These are phyloP conservation scores for Triplophysa dalaica DNA, from an alignment of 2,113 vertebrate genomes.

Conservation along the genomic window DNA sequence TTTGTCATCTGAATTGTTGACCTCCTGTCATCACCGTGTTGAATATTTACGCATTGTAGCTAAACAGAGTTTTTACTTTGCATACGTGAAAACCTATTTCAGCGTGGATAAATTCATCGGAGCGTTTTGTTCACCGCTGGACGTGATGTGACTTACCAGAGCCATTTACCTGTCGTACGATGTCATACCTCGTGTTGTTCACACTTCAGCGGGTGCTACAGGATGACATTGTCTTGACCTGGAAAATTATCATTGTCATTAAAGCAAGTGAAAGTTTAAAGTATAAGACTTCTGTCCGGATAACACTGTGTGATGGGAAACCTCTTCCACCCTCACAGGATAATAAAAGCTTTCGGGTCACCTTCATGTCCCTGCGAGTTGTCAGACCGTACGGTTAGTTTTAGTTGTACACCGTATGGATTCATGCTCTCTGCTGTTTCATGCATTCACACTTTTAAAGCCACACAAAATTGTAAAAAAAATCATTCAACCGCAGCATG, in stretches of 20 bases:
- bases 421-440: neutral
- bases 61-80: too few species aligned
- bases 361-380: neutral
- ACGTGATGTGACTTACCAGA: neutral
- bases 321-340: neutral
- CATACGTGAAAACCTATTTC: too few species aligned
- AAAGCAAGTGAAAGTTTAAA: slow-evolving; percentile 54
- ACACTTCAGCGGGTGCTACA: slow-evolving; percentile 54
- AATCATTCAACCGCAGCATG: neutral
- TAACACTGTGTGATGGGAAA: neutral
- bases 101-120: too few species aligned
- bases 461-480: neutral
- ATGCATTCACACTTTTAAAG: neutral
- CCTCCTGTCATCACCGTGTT: neutral
- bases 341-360: slow-evolving; percentile 8
- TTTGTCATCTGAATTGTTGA: slow-evolving; percentile 19
- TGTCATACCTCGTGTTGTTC: slow-evolving; percentile 38
- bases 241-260: slow-evolving; percentile 60
- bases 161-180: slow-evolving; percentile 11
- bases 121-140: too few species aligned
- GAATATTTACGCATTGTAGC: neutral
- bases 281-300: neutral
- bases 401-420: neutral
- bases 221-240: slow-evolving; percentile 64
- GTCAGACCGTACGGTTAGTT: too few species aligned